Evolutionary conservation across 2,797 vertebrate species (phyloP).

Genomic region (Phoebastria nigripes): DNA sequence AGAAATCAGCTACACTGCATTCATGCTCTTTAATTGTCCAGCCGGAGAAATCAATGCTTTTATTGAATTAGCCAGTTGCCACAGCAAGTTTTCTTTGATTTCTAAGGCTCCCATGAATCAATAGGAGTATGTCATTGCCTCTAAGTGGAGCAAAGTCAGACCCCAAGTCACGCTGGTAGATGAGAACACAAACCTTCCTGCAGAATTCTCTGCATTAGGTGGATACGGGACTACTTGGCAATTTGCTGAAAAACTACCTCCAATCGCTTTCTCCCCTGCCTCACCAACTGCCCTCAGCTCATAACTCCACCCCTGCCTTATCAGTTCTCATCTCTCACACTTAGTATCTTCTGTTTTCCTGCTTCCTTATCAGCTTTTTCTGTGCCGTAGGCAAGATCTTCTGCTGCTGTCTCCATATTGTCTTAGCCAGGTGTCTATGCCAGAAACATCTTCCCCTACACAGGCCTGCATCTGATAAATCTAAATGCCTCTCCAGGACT

Average conservation of each 20-base stretch:
- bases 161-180: neutral
- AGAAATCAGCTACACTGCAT: slow-evolving; percentile 42
- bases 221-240: neutral
- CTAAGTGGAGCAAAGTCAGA: neutral
- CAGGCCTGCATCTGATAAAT: neutral
- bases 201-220: neutral
- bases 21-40: slow-evolving; percentile 65
- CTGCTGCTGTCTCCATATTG: neutral
- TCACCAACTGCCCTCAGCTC: neutral
- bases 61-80: slow-evolving; percentile 61
- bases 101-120: slow-evolving; percentile 29
- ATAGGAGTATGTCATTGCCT: neutral
- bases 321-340: neutral
- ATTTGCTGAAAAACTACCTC: neutral
- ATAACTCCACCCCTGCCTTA: neutral
- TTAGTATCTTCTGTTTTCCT: neutral
- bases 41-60: slow-evolving; percentile 62
- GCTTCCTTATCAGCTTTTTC: neutral
- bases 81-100: slow-evolving; percentile 61
- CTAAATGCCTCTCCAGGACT: neutral
- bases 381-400: neutral
- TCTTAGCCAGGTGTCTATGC: neutral
- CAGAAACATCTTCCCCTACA: neutral
- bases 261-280: neutral
- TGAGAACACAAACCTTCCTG: neutral